Evolutionary conservation across 2,888 invertebrate species (phyloP), one percentile per base, ranked within the genome.

Genomic region (Drosophila birchii): DNA sequence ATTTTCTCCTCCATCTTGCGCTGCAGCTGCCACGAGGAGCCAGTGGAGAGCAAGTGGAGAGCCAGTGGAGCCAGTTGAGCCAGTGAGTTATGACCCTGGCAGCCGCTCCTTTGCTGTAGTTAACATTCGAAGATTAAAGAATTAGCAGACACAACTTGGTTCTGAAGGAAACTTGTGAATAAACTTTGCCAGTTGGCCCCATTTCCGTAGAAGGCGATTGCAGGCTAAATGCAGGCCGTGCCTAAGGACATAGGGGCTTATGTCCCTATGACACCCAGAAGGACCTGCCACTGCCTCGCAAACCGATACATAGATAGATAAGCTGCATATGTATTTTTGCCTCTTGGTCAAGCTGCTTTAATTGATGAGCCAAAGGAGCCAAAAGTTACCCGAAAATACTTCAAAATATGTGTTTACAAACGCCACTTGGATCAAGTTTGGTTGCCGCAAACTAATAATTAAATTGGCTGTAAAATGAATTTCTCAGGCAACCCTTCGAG

Each of bases 71-170:
- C 44, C 16, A 18, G 18, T 14, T 12, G 32, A 49, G 38, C 38
- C 45, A 16, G 45, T 63, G 67, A 67, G 67, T 63, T 67, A 63
- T 67, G 67, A 47, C 63, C 63, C 66, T 18, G 36, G 38, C 62
- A 38, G 49, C 16, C 18, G 49, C 18, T 14, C 23, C 54, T 16
- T 8, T 47, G 18, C 36, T 41, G 36, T 51, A 44, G 61, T 51
- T 61, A 44, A 44, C 61, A 44, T 51, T 44, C 29, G 43, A 32
- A 43, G 62, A 43, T 51, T 61, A 14, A 44, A 26, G 60, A 49
- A 59, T 49, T 64, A 60, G 60, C 60, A 41, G 53, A 39, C 32
- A 23, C 32, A 38, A 47, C 47, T 58, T n/a, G 57, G 2, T 4
- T 14, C 32, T 14, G 32, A 8, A 14, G 18, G n/a, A 4, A 57